Evolutionary conservation across 2,113 vertebrate species (phyloP), one percentile per base, ranked within the genome.

Genomic region (Seriola aureovittata): DNA sequence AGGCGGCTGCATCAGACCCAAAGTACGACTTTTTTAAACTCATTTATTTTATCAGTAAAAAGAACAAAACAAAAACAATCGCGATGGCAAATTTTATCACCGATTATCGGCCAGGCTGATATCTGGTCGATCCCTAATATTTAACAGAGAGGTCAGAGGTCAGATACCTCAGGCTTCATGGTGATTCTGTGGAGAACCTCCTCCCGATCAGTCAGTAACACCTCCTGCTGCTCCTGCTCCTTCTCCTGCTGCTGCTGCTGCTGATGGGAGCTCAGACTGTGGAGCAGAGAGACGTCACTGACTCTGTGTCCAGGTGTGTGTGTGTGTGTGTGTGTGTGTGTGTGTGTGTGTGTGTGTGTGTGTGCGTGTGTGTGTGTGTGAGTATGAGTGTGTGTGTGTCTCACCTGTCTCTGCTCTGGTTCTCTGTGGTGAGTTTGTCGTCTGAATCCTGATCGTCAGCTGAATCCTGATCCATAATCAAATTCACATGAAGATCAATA

Each of bases 151-250:
- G 3, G 7, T 48, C 2, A 67, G 44, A 60, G 55, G 57, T 29
- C 32, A 48, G 1, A 7, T 83, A 92, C 91, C 80, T 85, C 75
- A 32, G 71, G 5, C 68, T 90, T 91, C 80, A 88, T 42, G 21
- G 55, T 91, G 74, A 91, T 79, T 59, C 75, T 90, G 17, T 10
- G n/a, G 10, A 76, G 67, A 34, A 92, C 68, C 14, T 90, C 70
- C 21, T 80, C 23, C 8, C 55, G 60, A 29, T 87, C 8, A 0
- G 65, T 85, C 71, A 92, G 54, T 32, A 92, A 25, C 80, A 91
- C 17, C 64, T 88, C 91, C 64, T 75, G 75, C 65, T 71, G 7
- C 54, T 55, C 50, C 50, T 52, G 8, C 19, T 7, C 8, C n/a
- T 64, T 5, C 42, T 67, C n/a, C 36, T 14, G 6, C 7, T 6